Conservation (phyloP, 2,888 invertebrate genomes). For the Apodemia zela region DNA sequence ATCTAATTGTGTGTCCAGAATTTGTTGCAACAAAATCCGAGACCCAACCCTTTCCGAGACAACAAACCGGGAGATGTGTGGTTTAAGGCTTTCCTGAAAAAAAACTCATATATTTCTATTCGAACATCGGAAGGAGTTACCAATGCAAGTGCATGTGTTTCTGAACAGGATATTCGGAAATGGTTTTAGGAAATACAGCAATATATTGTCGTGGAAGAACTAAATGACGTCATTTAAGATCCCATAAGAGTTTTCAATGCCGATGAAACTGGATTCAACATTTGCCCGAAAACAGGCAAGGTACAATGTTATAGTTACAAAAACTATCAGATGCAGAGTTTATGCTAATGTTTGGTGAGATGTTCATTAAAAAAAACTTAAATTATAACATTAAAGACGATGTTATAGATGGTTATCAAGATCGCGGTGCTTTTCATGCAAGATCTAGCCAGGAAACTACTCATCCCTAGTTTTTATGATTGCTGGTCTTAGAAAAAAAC, state of each 20-base stretch:
- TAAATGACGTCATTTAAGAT: not conserved
- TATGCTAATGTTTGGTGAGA: too few species aligned
- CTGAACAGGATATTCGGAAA: not conserved
- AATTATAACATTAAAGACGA: too few species aligned
- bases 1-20: not conserved
- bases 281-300: not conserved
- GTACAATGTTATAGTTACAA: too few species aligned
- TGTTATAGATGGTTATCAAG: not conserved
- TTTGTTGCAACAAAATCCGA: constrained; percentile 13
- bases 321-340: not conserved
- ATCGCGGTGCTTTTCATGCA: too few species aligned
- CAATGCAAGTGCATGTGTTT: constrained; percentile 1
- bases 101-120: not conserved
- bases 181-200: not conserved
- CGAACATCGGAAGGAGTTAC: constrained; percentile 1
- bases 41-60: constrained; percentile 12
- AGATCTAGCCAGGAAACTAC: too few species aligned
- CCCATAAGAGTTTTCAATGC: constrained; percentile 6
- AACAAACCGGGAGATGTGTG: constrained; percentile 5
- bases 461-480: too few species aligned
- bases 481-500: too few species aligned
- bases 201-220: not conserved
- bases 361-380: too few species aligned
- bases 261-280: not conserved
- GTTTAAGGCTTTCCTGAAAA: constrained; percentile 1